Conservation (phyloP, 2,797 vertebrate species). For the Takifugu rubripes region DNA sequence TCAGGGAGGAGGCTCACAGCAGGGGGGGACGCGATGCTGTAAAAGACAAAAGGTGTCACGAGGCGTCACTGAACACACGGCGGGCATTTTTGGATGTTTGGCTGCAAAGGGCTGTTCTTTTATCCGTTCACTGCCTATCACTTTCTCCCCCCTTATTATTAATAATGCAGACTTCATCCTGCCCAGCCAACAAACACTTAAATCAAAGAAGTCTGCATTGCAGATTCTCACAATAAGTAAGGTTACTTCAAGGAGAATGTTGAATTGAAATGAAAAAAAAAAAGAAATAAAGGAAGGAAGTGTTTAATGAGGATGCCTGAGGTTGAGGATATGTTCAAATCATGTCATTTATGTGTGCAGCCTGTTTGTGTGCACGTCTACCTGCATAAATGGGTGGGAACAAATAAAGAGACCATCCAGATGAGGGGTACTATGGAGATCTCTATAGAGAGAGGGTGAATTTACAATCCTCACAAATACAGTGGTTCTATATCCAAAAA, state of each 20-base stretch:
- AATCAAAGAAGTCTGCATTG: constrained; percentile 67
- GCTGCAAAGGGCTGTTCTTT: constrained; percentile 43
- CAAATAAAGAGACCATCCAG: constrained; percentile 43
- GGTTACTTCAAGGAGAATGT: constrained; percentile 66
- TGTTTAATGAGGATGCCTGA: constrained; percentile 38
- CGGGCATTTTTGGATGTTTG: constrained; percentile 57
- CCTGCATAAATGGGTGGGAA: constrained; percentile 54
- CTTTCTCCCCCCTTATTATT: constrained; percentile 66
- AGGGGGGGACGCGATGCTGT: constrained; percentile 46
- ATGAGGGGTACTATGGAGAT: constrained; percentile 36
- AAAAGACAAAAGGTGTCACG: constrained; percentile 48
- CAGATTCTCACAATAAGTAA: constrained; percentile 63
- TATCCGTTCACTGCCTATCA: constrained; percentile 64
- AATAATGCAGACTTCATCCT: constrained; percentile 71
- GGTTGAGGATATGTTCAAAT: constrained; percentile 57
- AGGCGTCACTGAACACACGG: constrained; percentile 50
- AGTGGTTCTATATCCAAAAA: constrained; percentile 59
- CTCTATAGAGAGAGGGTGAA: constrained; percentile 22
- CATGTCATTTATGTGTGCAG: constrained; percentile 20
- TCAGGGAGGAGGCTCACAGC: constrained; percentile 29
- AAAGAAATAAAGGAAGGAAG: constrained; percentile 45
- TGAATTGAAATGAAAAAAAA: constrained; percentile 7
- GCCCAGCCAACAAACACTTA: constrained; percentile 64
- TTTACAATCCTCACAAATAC: constrained; percentile 46
- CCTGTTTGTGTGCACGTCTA: constrained; percentile 32